Percentiles rank a stretch among this genome's conserved stretches.
Evolutionary conservation across 2,888 invertebrate genomes (phyloP).

Genomic region (Punctoribates punctum): DNA sequence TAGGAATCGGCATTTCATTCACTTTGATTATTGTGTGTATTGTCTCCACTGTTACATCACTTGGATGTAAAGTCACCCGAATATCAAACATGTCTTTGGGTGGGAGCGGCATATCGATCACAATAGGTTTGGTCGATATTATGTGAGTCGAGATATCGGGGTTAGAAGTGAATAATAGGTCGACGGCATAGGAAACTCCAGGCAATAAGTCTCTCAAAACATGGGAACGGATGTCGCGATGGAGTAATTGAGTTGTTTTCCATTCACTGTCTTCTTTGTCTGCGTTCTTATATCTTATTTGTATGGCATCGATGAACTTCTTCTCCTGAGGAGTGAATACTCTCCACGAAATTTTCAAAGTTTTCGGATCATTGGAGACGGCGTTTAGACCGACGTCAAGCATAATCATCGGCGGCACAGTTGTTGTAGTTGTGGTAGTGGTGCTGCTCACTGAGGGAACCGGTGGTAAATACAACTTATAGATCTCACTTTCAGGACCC

Average conservation of each 20-base stretch:
- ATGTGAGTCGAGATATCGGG: conserved; percentile 73
- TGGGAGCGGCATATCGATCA: conserved; percentile 65
- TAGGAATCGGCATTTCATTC: conserved; percentile 77
- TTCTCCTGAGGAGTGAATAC: conserved; percentile 74
- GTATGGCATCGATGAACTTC: conserved; percentile 80
- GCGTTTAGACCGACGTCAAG: conserved; percentile 71
- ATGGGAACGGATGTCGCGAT: conserved; percentile 72
- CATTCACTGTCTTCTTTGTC: conserved; percentile 70
- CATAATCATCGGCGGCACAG: conserved; percentile 55
- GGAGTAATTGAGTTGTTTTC: conserved; percentile 76
- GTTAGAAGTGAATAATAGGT: conserved; percentile 76
- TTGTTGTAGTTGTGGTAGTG: conserved; percentile 55
- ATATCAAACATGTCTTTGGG: conserved; percentile 72
- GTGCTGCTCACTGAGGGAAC: conserved; percentile 21
- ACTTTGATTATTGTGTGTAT: conserved; percentile 61
- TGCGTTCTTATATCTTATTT: conserved; percentile 72
- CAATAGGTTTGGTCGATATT: conserved; percentile 66
- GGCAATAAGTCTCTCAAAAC: conserved; percentile 73
- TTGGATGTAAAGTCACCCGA: conserved; percentile 70
- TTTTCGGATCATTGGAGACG: conserved; percentile 64
- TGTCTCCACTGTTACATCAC: conserved; percentile 69
- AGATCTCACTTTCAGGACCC: conserved; percentile 71
- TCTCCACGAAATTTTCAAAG: conserved; percentile 74
- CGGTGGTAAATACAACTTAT: conserved; percentile 65
- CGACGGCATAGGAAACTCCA: conserved; percentile 74